Percentiles rank a stretch among this genome's conserved stretches.
Conservation (phyloP, 1,140 invertebrate genomes). For the Zaprionus kolodkinae region DNA sequence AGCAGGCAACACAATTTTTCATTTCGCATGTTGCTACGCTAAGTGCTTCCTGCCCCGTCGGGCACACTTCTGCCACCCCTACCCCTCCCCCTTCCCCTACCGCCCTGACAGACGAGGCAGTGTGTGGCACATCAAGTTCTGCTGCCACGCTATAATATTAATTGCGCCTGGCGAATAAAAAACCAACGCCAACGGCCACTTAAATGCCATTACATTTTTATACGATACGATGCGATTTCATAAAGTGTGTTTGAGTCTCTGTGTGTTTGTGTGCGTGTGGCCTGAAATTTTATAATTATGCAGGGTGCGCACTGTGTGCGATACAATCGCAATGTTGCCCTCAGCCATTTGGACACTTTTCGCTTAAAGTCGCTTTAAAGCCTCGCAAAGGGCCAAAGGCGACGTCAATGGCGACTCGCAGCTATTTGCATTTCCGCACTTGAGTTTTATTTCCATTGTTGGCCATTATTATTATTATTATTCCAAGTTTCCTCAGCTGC, state of each 20-base stretch:
- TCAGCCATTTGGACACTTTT: slow-evolving; percentile 66
- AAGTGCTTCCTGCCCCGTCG: slow-evolving; percentile 73
- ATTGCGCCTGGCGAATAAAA: slow-evolving; percentile 63
- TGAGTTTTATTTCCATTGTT: slow-evolving; percentile 42
- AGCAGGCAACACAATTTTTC: slow-evolving; percentile 72
- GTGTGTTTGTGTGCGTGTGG: slow-evolving; percentile 29
- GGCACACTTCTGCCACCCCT: background rate
- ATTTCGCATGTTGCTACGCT: slow-evolving; percentile 79
- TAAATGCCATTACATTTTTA: slow-evolving; percentile 81
- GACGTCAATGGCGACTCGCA: slow-evolving; percentile 2
- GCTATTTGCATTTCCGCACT: slow-evolving; percentile 63
- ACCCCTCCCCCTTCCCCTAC: background rate
- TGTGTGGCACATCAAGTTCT: slow-evolving; percentile 73
- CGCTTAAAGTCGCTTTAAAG: slow-evolving; percentile 48
- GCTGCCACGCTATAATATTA: slow-evolving; percentile 80
- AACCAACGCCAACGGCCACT: slow-evolving; percentile 63
- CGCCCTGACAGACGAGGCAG: background rate
- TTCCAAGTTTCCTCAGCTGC: slow-evolving; percentile 19
- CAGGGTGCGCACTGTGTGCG: slow-evolving; percentile 46
- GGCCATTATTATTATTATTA: slow-evolving; percentile 60
- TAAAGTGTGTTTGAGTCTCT: slow-evolving; percentile 50
- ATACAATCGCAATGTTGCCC: slow-evolving; percentile 59
- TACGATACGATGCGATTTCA: slow-evolving; percentile 48
- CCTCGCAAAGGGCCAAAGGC: background rate
- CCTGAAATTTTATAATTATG: slow-evolving; percentile 79